Conservation (phyloP, 2,888 invertebrate species). For the Catotricha subobsoleta region DNA sequence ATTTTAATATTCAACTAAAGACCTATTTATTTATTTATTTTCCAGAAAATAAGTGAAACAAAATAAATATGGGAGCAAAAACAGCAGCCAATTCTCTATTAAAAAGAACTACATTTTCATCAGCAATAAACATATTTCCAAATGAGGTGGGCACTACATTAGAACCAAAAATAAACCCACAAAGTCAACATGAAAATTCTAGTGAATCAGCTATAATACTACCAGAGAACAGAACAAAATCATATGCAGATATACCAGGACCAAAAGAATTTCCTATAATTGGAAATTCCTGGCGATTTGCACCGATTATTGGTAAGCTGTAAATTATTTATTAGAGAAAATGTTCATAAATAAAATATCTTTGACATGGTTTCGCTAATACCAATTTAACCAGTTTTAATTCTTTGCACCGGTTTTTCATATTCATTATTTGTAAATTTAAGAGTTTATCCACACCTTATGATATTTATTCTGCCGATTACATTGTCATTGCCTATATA, state of each 20-base stretch:
- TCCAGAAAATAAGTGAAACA: too few species aligned
- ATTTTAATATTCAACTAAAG: too few species aligned
- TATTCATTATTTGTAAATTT: too few species aligned
- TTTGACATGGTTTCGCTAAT: too few species aligned
- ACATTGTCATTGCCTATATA: too few species aligned
- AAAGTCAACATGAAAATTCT: neutral
- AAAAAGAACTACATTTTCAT: conserved; percentile 22
- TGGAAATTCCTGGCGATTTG: conserved; percentile 68
- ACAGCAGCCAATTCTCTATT: conserved; percentile 11
- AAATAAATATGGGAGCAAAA: conserved; percentile 5
- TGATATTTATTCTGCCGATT: too few species aligned
- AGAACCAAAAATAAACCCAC: conserved; percentile 7
- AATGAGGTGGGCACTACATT: conserved; percentile 14
- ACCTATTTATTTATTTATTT: too few species aligned
- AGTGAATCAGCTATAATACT: conserved; percentile 15
- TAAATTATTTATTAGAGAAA: neutral
- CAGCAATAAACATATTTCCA: conserved; percentile 15
- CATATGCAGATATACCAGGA: conserved; percentile 56
- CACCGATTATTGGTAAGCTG: conserved; percentile 44
- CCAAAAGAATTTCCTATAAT: conserved; percentile 53
- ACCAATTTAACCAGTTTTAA: too few species aligned
- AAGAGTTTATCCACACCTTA: too few species aligned
- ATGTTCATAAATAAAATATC: too few species aligned
- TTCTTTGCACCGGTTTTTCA: too few species aligned
- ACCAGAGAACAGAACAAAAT: too few species aligned